Base-by-base conservation (phyloP, 2,797 vertebrate species). In the Acomys russatus region DNA sequence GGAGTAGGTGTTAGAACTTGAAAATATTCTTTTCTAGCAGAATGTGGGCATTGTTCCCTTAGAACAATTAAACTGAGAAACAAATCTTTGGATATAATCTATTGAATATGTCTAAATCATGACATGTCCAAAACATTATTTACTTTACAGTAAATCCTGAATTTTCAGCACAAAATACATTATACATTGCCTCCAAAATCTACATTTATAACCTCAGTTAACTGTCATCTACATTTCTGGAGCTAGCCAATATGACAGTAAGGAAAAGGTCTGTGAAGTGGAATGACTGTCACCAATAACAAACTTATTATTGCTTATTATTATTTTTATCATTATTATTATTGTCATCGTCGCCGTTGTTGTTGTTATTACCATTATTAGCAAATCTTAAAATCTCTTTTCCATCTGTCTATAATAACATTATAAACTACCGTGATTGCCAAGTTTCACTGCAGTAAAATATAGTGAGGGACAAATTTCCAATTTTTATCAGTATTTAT, bases 141-240 rank as follows among this genome's bases (percentile, higher is more conserved):
- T 92, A 33, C 17, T 90, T 86, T 88, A 61, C 9, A 2, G 56
- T 64, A 28, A 15, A n/a, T 4, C 1, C 28, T 95, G 63, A 70
- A 5, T 17, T 95, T 68, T 51, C 54, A 66, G 33, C 51, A 70
- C 38, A 68, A n/a, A 88, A 61, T 54, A 74, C 44, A 78, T 28
- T 54, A 20, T 56, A 33, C 49, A 77, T 25, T 17, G 3, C 70
- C 0, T 83, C 10, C 38, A n/a, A 51, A 86, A 70, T 51, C 35
- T 1, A 20, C 6, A 83, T 18, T 11, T 0, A 1, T 1, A 9
- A 61, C 9, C 17, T 59, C 9, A 35, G 23, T 1, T 59, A 68
- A 8, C 3, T 30, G 68, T 22, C 3, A 78, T 61, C 10, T 73
- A 84, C 15, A 3, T 33, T 12, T 30, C 38, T 61, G 23, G 18